Percentiles rank a stretch among this genome's conserved stretches.
Conservation (phyloP, 2,797 vertebrate species). For the Ceyx erithaca region DNA sequence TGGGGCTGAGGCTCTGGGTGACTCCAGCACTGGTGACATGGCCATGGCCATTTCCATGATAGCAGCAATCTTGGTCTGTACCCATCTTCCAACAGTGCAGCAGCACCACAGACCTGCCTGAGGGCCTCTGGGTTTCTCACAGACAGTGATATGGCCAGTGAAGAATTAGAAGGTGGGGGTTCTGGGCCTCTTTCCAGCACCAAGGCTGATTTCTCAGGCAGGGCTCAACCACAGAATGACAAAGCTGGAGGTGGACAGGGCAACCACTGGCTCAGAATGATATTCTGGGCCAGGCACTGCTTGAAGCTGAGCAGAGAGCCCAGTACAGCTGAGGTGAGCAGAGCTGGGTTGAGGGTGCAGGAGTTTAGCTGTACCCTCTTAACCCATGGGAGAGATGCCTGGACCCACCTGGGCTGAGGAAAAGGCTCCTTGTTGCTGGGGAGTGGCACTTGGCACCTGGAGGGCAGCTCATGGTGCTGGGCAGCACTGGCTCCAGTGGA, state of each 20-base stretch:
- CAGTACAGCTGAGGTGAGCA: neutral
- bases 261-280: neutral
- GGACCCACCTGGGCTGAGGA: neutral
- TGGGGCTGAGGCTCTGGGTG: neutral
- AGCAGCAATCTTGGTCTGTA: neutral
- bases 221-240: neutral
- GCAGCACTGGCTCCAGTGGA: neutral
- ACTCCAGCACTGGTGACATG: neutral
- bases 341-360: neutral
- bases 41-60: neutral
- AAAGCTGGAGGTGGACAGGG: neutral
- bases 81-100: rapidly evolving
- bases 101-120: neutral
- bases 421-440: neutral
- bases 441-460: neutral
- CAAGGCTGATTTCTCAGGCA: neutral
- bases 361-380: neutral
- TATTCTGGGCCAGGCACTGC: neutral
- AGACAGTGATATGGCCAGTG: neutral
- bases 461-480: neutral
- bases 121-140: neutral
- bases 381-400: neutral
- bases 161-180: neutral
- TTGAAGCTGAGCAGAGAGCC: neutral
- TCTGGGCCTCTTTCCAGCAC: neutral